Conservation (phyloP, 1,140 invertebrate genomes). For the Zeugodacus cucurbitae region DNA sequence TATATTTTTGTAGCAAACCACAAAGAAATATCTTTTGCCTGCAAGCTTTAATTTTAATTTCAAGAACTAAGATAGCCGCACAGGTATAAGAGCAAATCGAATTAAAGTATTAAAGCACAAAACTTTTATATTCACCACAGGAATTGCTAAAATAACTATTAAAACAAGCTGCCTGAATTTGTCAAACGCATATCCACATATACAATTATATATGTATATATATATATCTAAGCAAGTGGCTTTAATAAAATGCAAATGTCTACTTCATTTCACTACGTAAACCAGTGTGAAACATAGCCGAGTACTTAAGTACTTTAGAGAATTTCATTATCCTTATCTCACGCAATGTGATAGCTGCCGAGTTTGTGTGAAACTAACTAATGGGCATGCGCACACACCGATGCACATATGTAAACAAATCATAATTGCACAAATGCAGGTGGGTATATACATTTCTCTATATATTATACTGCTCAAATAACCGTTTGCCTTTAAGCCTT, state of each 20-base stretch:
- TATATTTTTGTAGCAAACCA: background rate
- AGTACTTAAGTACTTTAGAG: slow-evolving; percentile 3
- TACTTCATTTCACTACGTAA: background rate
- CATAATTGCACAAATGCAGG: background rate
- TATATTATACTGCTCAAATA: background rate
- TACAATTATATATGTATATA: background rate
- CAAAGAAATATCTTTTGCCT: background rate
- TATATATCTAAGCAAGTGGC: background rate
- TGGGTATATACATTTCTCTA: background rate
- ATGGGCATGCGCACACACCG: background rate
- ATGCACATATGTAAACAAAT: background rate
- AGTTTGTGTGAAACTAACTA: background rate
- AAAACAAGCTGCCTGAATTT: background rate
- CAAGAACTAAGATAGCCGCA: background rate
- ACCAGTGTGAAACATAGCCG: background rate
- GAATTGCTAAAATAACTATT: background rate
- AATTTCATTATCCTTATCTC: slow-evolving; percentile 30
- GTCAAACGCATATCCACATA: background rate
- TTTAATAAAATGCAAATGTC: background rate
- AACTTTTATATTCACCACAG: background rate
- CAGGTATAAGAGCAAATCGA: background rate
- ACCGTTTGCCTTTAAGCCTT: background rate
- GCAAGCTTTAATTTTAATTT: background rate
- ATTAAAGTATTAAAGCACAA: background rate
- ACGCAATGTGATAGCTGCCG: background rate